phyloP scores from a whole-genome alignment of 1,140 invertebrate species.

The Cotesia glomerata region DNA sequence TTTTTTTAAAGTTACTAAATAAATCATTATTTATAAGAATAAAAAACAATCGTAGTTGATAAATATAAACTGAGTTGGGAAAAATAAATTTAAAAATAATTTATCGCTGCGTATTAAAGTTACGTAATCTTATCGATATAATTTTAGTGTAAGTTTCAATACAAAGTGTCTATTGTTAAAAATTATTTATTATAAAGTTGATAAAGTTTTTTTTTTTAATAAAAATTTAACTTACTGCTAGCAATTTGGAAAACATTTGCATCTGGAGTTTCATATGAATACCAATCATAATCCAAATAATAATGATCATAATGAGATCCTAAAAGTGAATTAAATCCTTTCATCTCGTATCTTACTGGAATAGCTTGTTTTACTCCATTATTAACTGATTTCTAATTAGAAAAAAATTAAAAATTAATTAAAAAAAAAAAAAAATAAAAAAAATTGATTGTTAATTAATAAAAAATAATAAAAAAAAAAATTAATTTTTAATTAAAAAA shows the following conservation, averaged over 20 bases:
- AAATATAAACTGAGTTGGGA: background rate
- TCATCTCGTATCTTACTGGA: constrained; percentile 89
- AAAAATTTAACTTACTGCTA: constrained; percentile 58
- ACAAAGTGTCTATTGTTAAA: too few relatives aligned
- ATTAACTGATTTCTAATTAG: constrained; percentile 41
- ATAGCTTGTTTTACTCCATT: constrained; percentile 61
- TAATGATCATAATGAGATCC: constrained; percentile 98
- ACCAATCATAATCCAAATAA: constrained; percentile 83
- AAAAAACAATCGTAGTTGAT: background rate
- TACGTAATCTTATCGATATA: too few relatives aligned
- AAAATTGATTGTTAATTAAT: too few relatives aligned
- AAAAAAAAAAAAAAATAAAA: too few relatives aligned
- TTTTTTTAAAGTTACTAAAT: too few relatives aligned
- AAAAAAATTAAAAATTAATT: background rate
- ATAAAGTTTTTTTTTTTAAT: too few relatives aligned
- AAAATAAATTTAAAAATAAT: too few relatives aligned
- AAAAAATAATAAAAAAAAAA: too few relatives aligned
- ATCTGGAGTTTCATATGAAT: constrained; percentile 71
- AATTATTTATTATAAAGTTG: too few relatives aligned
- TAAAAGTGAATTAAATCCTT: constrained; percentile 87
- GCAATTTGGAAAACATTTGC: constrained; percentile 74
- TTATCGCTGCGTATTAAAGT: background rate
- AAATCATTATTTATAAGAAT: background rate
- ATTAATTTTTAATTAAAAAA: background rate
- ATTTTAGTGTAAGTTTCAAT: too few relatives aligned